Evolutionary conservation across 2,888 invertebrate species (phyloP).

Genomic region (Ramazzottius varieornatus): DNA sequence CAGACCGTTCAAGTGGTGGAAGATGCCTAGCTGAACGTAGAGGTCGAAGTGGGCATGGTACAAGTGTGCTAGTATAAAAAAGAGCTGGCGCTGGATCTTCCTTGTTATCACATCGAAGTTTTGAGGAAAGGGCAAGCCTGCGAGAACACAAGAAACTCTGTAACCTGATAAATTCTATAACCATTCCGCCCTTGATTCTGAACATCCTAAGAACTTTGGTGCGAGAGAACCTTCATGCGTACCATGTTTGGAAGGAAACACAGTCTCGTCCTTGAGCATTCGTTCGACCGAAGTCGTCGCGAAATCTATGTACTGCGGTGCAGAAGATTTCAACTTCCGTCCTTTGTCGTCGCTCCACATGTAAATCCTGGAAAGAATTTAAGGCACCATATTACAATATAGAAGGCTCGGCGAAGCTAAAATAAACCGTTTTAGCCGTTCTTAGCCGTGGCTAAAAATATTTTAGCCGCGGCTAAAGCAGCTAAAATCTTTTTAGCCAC

Average conservation of each 20-base stretch:
- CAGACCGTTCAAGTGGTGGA: conserved; percentile 85
- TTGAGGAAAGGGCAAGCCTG: conserved; percentile 74
- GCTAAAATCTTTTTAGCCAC: too few relatives aligned
- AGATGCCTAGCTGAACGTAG: conserved; percentile 67
- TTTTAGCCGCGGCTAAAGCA: too few relatives aligned
- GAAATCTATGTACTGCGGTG: conserved; percentile 93
- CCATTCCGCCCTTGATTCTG: too few relatives aligned
- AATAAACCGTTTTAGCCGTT: too few relatives aligned
- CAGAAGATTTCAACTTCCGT: conserved; percentile 83
- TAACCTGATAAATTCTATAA: background rate
- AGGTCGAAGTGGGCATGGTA: conserved; percentile 93
- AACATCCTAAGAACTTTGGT: too few relatives aligned
- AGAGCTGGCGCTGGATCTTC: conserved; percentile 79
- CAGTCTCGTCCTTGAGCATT: conserved; percentile 77
- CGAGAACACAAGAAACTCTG: too few relatives aligned
- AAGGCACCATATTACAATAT: too few relatives aligned
- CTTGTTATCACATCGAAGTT: conserved; percentile 79
- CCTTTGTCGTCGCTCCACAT: conserved; percentile 97
- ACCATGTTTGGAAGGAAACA: conserved; percentile 97
- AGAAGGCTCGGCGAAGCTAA: too few relatives aligned
- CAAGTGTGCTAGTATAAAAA: conserved; percentile 91
- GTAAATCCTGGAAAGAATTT: conserved; percentile 62
- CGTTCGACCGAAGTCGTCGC: conserved; percentile 95
- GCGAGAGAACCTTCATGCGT: too few relatives aligned
- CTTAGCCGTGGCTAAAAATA: too few relatives aligned